phyloP scores from a whole-genome alignment of 2,888 invertebrate species.

The Neoascia interrupta region DNA sequence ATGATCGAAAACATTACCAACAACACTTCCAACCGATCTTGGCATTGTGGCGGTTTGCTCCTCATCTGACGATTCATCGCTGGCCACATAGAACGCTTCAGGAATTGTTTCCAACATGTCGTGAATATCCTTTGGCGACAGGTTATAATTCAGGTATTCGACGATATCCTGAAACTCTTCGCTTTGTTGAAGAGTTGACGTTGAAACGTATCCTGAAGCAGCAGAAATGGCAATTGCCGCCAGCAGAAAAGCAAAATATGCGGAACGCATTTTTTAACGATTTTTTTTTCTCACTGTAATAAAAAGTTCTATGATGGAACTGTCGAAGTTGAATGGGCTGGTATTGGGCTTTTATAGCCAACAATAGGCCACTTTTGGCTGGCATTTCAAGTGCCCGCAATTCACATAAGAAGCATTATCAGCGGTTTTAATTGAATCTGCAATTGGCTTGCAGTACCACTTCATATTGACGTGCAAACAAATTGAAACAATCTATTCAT shows the following conservation, averaged over 20 bases:
- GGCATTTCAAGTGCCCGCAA: too few species aligned
- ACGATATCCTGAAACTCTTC: constrained; percentile 34
- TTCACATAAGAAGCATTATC: too few species aligned
- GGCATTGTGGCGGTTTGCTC: background rate
- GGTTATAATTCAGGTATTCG: constrained; percentile 15
- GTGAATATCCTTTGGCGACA: constrained; percentile 38
- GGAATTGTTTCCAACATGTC: constrained; percentile 23
- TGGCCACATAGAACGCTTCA: background rate
- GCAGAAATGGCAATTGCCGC: constrained; percentile 37
- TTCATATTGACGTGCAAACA: too few species aligned
- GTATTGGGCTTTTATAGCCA: too few species aligned
- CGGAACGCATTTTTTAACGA: constrained; percentile 27
- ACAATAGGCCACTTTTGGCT: too few species aligned
- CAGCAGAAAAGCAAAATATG: constrained; percentile 14
- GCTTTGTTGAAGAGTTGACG: background rate
- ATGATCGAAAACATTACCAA: constrained; percentile 29
- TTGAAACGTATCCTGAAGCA: constrained; percentile 2
- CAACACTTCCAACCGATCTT: constrained; percentile 22
- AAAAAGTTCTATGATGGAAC: too few species aligned
- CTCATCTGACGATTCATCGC: background rate
- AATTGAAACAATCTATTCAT: too few species aligned
- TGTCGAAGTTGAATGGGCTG: too few species aligned
- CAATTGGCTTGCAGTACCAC: too few species aligned
- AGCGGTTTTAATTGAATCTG: too few species aligned
- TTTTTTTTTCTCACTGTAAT: too few species aligned